Evolutionary conservation across 2,113 vertebrate species (phyloP).

Genomic region (Mus spicilegus): DNA sequence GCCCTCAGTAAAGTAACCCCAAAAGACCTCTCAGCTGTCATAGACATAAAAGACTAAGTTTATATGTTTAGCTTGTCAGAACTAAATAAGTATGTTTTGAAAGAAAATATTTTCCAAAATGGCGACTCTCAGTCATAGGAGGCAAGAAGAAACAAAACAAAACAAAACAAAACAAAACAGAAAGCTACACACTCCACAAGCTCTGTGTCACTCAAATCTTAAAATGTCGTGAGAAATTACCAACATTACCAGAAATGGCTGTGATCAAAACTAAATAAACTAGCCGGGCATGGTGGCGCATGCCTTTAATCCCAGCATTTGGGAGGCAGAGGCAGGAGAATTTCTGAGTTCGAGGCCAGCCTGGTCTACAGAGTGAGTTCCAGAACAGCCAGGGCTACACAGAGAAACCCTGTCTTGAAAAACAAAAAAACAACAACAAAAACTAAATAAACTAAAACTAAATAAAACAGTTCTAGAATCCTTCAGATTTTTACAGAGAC

Average conservation of each 20-base stretch:
- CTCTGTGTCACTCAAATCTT: background rate
- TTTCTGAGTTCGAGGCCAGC: too few relatives aligned
- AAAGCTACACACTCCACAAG: background rate
- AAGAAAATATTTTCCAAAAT: constrained; percentile 4
- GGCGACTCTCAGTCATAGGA: background rate
- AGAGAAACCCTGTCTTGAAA: too few relatives aligned
- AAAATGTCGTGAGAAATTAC: background rate
- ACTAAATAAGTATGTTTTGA: background rate
- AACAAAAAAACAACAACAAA: background rate
- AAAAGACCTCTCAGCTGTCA: background rate
- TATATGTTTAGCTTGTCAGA: too few relatives aligned
- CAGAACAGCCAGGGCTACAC: too few relatives aligned
- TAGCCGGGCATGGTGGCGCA: too few relatives aligned
- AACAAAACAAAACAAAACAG: background rate
- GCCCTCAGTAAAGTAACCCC: too few relatives aligned
- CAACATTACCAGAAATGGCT: background rate
- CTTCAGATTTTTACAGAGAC: background rate
- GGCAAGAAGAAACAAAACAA: background rate
- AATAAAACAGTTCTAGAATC: background rate
- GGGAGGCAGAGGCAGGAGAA: too few relatives aligned
- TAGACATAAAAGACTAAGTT: background rate
- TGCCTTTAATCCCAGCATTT: too few relatives aligned
- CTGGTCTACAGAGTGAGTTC: too few relatives aligned
- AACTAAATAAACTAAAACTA: background rate
- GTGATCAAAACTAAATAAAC: background rate